phyloP scores from a whole-genome alignment of 2,113 vertebrate species.

The Cepphus grylle region DNA sequence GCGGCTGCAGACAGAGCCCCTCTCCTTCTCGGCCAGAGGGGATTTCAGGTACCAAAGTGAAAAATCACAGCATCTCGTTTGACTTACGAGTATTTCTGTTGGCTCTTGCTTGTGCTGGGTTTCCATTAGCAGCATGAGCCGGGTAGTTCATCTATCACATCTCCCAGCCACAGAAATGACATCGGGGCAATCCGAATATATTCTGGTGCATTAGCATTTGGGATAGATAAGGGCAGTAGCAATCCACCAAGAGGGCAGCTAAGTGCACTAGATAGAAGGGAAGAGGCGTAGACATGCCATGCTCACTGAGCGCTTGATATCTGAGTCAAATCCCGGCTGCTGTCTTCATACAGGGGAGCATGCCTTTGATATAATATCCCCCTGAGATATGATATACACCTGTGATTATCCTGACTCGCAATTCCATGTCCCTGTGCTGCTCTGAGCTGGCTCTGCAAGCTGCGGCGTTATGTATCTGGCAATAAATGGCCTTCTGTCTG shows the following conservation, averaged over 20 bases:
- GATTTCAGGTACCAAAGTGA: neutral
- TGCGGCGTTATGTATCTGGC: neutral
- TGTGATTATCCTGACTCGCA: slow-evolving; percentile 18
- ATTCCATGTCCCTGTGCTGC: neutral
- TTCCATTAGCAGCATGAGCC: neutral
- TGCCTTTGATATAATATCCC: neutral
- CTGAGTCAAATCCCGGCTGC: neutral
- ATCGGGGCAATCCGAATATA: neutral
- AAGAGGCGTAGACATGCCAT: neutral
- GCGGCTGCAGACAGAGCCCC: neutral
- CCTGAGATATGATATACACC: neutral
- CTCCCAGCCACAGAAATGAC: neutral
- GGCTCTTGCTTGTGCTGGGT: neutral
- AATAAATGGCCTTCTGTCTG: neutral
- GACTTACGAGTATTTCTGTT: neutral
- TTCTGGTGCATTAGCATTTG: neutral
- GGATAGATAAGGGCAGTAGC: neutral
- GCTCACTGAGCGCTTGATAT: neutral
- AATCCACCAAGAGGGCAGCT: neutral
- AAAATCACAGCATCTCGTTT: neutral
- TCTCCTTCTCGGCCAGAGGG: neutral
- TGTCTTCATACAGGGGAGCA: neutral
- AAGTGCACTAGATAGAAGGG: neutral
- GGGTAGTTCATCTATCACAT: neutral
- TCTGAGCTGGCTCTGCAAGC: neutral